Evolutionary conservation across 2,888 invertebrate genomes (phyloP).

Genomic region (Salticus scenicus): DNA sequence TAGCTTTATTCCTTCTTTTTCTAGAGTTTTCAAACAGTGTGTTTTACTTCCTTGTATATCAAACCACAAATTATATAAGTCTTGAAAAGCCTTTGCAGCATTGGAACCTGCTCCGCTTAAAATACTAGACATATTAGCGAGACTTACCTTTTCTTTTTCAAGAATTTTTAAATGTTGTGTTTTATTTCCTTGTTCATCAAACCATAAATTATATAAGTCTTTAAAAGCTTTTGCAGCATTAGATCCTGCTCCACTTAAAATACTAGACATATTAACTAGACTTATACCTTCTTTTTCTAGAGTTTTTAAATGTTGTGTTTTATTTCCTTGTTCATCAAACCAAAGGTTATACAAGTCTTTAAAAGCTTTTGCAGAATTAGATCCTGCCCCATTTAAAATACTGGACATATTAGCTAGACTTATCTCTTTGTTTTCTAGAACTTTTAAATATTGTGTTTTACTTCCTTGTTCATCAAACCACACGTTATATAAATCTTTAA

Average conservation of each 20-base stretch:
- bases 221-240: slow-evolving; percentile 30
- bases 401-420: slow-evolving; percentile 29
- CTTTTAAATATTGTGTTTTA: slow-evolving; percentile 26
- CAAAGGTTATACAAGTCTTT: slow-evolving; percentile 39
- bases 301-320: slow-evolving; percentile 38
- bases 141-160: slow-evolving; percentile 17
- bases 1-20: slow-evolving; percentile 26
- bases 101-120: not conserved
- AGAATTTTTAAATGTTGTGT: slow-evolving; percentile 24
- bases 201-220: slow-evolving; percentile 17
- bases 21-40: slow-evolving; percentile 15
- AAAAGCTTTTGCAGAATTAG: slow-evolving; percentile 23
- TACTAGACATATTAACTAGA: slow-evolving; percentile 38
- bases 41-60: slow-evolving; percentile 22
- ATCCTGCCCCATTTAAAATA: slow-evolving; percentile 41
- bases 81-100: slow-evolving; percentile 11
- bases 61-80: slow-evolving; percentile 5
- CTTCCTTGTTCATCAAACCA: slow-evolving; percentile 36
- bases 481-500: slow-evolving; percentile 26
- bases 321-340: slow-evolving; percentile 45
- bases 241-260: slow-evolving; percentile 33
- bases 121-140: slow-evolving; percentile 37
- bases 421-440: slow-evolving; percentile 24
- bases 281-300: slow-evolving; percentile 35
- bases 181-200: slow-evolving; percentile 39